Base-by-base conservation (phyloP, 2,113 vertebrate species). In the Leucosticte australis region DNA sequence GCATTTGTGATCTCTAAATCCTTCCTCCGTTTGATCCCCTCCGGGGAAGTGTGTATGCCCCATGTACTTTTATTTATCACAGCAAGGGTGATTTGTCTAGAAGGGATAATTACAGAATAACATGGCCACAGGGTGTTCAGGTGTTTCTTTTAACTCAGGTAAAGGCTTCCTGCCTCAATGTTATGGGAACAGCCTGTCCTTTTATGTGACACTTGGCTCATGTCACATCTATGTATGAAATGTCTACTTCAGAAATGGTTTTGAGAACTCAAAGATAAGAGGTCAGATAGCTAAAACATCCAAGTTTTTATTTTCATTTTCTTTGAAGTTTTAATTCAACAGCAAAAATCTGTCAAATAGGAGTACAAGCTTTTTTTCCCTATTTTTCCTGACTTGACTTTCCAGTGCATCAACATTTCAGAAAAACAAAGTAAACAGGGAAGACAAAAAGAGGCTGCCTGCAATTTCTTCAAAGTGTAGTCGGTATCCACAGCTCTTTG, bases 241-340 rank as follows among this genome's bases (percentile, higher is more conserved):
- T 28, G 53, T 31, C 30, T 60, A 4, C 44, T 78, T 55, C 73
- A 53, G 68, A 9, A 88, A 87, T 16, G 47, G 57, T 33, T 90
- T 91, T 27, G 53, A 93, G 70, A 93, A 67, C 42, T 88, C 41
- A 39, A 83, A 90, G 85, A 87, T 55, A 90, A 90, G 90, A 78
- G 64, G 68, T 90, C 52, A 77, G 44, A 52, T 1, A 81, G 64
- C 42, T 87, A 59, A 70, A 86, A 17, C 30, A 64, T 15, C 8
- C 11, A 50, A 24, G 62, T 33, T 76, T 78, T 65, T 41, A 55
- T 74, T 91, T 93, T 85, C 9, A 49, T 87, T 89, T 76, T 59
- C 73, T 92, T 63, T 80, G 33, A 88, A 73, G 64, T 60, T 92
- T 74, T 67, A 92, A 81, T 75, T 80, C 47, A 63, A 74, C 7